Evolutionary conservation across 1,140 invertebrate species (phyloP).

Genomic region (Leguminivora glycinivorella): DNA sequence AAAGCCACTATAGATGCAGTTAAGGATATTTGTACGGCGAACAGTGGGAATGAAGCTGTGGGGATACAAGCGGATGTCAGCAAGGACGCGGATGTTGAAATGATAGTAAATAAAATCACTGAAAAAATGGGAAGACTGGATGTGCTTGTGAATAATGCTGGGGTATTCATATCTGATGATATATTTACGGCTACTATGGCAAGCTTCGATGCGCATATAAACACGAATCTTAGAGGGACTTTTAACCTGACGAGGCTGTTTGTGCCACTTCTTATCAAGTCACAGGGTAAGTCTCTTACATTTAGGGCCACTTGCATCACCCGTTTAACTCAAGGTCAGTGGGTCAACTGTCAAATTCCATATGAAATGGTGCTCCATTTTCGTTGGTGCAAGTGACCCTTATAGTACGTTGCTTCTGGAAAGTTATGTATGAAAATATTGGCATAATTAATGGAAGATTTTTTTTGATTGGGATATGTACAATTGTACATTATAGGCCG

Average conservation of each 20-base stretch:
- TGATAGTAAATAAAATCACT: conserved; percentile 78
- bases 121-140: conserved; percentile 68
- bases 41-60: conserved; percentile 23
- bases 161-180: conserved; percentile 81
- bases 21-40: background rate
- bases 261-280: conserved; percentile 82
- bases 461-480: too few relatives aligned
- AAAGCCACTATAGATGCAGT: conserved; percentile 12
- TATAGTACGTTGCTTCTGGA: too few relatives aligned
- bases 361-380: too few relatives aligned
- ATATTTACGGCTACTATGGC: conserved; percentile 84
- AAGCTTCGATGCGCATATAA: conserved; percentile 83
- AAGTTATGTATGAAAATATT: too few relatives aligned
- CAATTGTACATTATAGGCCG: too few relatives aligned
- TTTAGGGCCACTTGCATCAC: too few relatives aligned
- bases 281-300: background rate
- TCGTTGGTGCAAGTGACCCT: too few relatives aligned
- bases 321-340: too few relatives aligned
- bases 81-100: conserved; percentile 80
- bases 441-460: too few relatives aligned
- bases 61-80: conserved; percentile 78
- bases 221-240: conserved; percentile 83
- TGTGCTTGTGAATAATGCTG: conserved; percentile 85
- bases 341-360: too few relatives aligned
- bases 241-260: conserved; percentile 85